phyloP scores from a whole-genome alignment of 2,888 invertebrate genomes.

The Euplexia lucipara region DNA sequence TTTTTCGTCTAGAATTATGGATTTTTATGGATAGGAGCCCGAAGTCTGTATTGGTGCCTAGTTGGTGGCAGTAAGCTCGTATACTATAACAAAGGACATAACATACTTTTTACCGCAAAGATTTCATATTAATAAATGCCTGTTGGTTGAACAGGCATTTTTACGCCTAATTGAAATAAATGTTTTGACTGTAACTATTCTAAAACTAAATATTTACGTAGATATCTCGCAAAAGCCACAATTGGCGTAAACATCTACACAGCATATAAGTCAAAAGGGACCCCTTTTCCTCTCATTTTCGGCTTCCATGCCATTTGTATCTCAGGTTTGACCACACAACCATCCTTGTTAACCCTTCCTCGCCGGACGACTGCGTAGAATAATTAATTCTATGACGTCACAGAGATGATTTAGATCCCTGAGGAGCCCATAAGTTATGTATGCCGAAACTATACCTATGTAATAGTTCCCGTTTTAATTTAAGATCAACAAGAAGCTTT shows the following conservation, averaged over 20 bases:
- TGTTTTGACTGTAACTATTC: too few species aligned
- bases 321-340: slow-evolving; percentile 50
- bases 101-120: too few species aligned
- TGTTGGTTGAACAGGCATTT: too few species aligned
- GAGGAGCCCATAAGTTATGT: slow-evolving; percentile 53
- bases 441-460: slow-evolving; percentile 53
- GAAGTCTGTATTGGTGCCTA: too few species aligned
- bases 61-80: too few species aligned
- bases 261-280: slow-evolving; percentile 9
- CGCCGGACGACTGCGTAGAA: slow-evolving; percentile 51
- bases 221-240: not conserved
- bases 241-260: slow-evolving; percentile 7
- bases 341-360: slow-evolving; percentile 52
- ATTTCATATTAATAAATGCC: too few species aligned
- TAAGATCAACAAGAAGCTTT: slow-evolving; percentile 59
- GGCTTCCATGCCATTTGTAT: slow-evolving; percentile 31
- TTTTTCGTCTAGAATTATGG: too few species aligned
- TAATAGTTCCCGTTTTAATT: slow-evolving; percentile 59
- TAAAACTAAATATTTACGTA: not conserved
- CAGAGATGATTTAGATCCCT: slow-evolving; percentile 55
- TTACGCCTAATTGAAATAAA: too few species aligned
- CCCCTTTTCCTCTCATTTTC: slow-evolving; percentile 18
- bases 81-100: too few species aligned
- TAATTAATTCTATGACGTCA: slow-evolving; percentile 60
- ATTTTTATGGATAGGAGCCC: too few species aligned